Base-by-base conservation (phyloP, 2,888 invertebrate genomes). In the Cetonia aurata region DNA sequence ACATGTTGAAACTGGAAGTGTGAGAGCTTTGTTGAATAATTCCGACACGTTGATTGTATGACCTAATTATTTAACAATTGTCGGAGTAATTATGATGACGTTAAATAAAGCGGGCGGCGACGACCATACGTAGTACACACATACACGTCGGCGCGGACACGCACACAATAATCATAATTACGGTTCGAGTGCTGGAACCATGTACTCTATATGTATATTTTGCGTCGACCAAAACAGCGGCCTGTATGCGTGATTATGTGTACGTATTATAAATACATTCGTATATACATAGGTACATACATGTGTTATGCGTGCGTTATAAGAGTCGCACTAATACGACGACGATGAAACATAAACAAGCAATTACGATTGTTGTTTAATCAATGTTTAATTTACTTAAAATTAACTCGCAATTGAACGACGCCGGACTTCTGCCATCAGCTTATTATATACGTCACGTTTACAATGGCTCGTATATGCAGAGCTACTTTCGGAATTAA, bases 11-110 rank as follows among this genome's bases (percentile, higher is more conserved):
- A 25, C 52, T 52, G 6, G 37, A 37, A 37, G 37, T 37, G 37
- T 37, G 25, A 52, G 25, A 25, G 52, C 52, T 52, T 25, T 19
- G 59, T 17, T 44, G 42, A 59, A 59, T 59, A 53, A 53, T 31
- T 31, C 37, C 44, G 44, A 59, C 19, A 25, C 59, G 25, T 53
- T 25, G 53, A 53, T 53, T 59, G 44, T 59, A 19, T 73, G 71
- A 65, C 71, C 72, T 74, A 74, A 74, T 74, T 74, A 73, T 62
- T 62, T 44, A 62, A 48, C 50, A 33, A 50, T 62, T 50, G 48
- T 62, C 62, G 31, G 48, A 33, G 50, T 62, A 62, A 62, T 62
- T 62, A 62, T 50, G 48, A 48, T 48, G 62, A 62, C 48, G 48
- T 62, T 62, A 62, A 62, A 62, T 50, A 62, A 62, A 62, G 48